Evolutionary conservation across 2,888 invertebrate species (phyloP).

Genomic region (Netelia fuscicornis): DNA sequence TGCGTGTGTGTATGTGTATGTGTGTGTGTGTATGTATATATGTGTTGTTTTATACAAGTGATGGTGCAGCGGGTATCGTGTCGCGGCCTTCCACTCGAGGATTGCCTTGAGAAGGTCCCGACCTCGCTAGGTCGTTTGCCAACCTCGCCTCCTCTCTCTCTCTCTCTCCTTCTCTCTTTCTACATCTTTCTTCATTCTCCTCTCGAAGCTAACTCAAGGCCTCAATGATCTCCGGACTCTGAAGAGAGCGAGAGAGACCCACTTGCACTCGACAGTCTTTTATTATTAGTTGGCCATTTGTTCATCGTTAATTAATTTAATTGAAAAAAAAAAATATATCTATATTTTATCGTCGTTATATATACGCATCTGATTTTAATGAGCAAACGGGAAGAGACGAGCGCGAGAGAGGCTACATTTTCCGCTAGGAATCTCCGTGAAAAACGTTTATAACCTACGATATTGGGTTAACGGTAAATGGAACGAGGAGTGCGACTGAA

Average conservation of each 20-base stretch:
- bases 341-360: not conserved
- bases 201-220: slow-evolving; percentile 61
- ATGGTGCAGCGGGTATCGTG: slow-evolving; percentile 61
- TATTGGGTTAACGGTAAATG: not conserved
- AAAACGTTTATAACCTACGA: not conserved
- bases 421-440: not conserved
- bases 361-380: not conserved
- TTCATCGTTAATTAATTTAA: not conserved
- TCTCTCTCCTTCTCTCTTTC: slow-evolving; percentile 59
- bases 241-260: slow-evolving; percentile 46
- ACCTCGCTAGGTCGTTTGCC: slow-evolving; percentile 70
- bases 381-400: no score
- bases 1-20: not conserved
- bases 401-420: no score
- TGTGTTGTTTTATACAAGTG: slow-evolving; percentile 44
- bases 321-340: not conserved
- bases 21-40: slow-evolving; percentile 2
- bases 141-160: slow-evolving; percentile 57
- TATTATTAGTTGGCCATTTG: slow-evolving; percentile 22
- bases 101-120: slow-evolving; percentile 73
- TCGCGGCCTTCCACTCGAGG: slow-evolving; percentile 69
- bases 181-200: slow-evolving; percentile 51
- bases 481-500: slow-evolving; percentile 10
- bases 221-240: slow-evolving; percentile 60
- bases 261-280: slow-evolving; percentile 13